Percentiles rank a stretch among this genome's conserved stretches.
phyloP scores from a whole-genome alignment of 2,113 vertebrate species.

The Procavia capensis region DNA sequence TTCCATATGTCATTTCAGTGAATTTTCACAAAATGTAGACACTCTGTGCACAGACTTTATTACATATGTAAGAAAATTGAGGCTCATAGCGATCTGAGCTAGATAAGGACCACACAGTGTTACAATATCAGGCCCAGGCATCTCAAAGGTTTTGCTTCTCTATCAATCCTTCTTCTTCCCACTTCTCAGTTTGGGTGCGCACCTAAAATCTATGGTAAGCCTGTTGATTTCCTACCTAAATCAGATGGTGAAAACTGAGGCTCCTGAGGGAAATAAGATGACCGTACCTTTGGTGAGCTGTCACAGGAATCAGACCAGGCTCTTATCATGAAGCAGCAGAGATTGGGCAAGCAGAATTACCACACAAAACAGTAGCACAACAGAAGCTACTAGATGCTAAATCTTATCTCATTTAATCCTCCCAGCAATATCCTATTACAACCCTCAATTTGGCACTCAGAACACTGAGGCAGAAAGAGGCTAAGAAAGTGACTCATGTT shows the following conservation, averaged over 20 bases:
- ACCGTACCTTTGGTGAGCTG: neutral
- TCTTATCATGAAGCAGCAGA: neutral
- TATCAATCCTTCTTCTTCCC: neutral
- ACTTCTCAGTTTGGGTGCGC: neutral
- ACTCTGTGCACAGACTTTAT: neutral
- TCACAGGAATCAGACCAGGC: neutral
- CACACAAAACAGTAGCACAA: neutral
- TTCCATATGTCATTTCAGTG: neutral
- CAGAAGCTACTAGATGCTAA: neutral
- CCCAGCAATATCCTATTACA: neutral
- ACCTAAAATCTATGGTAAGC: neutral
- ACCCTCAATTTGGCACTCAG: neutral
- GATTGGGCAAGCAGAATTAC: neutral
- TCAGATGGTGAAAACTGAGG: neutral
- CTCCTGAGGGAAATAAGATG: neutral
- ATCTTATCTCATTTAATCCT: neutral
- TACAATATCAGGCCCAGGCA: neutral
- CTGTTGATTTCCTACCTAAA: slow-evolving; percentile 12
- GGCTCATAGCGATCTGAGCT: neutral
- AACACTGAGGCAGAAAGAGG: neutral
- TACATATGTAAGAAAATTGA: neutral
- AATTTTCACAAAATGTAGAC: neutral
- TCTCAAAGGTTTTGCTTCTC: neutral
- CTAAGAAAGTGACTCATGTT: neutral
- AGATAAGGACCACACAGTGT: neutral